Percentiles rank a stretch among this genome's conserved stretches.
Evolutionary conservation across 2,888 invertebrate genomes (phyloP).

Genomic region (Pachycephus smyrnensis): DNA sequence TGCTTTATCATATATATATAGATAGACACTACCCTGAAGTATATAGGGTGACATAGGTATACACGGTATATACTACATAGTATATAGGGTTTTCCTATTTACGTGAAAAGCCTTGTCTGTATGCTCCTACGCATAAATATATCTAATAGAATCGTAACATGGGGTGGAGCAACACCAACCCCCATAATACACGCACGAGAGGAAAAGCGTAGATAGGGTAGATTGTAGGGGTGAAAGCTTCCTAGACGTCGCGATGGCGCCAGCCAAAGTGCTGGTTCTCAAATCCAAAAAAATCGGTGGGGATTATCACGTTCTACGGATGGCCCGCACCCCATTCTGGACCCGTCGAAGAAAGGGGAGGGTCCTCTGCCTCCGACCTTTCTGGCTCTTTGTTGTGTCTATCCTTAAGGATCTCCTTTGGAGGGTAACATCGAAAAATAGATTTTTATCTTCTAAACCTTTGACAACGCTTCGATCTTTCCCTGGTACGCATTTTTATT

Average conservation of each 20-base stretch:
- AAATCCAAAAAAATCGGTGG: slow-evolving; percentile 18
- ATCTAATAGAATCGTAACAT: not conserved
- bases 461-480: not conserved
- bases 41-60: not conserved
- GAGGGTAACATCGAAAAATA: not conserved
- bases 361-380: not conserved
- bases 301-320: not conserved
- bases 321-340: not conserved
- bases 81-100: not conserved
- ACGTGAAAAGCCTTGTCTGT: not conserved
- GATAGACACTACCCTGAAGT: not conserved
- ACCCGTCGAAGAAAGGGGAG: not conserved
- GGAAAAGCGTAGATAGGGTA: slow-evolving; percentile 11
- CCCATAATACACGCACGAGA: slow-evolving; percentile 2
- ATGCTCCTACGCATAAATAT: not conserved
- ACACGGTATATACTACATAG: not conserved
- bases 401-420: not conserved
- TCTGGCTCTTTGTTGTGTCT: not conserved
- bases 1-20: not conserved
- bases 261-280: slow-evolving; percentile 22
- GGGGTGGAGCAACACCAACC: not conserved
- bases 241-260: slow-evolving; percentile 29
- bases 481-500: not conserved
- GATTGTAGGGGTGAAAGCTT: slow-evolving; percentile 19
- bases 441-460: not conserved